Evolutionary conservation across 2,797 vertebrate genomes (phyloP), one percentile per base, ranked within the genome.

Genomic region (Natrix natrix): DNA sequence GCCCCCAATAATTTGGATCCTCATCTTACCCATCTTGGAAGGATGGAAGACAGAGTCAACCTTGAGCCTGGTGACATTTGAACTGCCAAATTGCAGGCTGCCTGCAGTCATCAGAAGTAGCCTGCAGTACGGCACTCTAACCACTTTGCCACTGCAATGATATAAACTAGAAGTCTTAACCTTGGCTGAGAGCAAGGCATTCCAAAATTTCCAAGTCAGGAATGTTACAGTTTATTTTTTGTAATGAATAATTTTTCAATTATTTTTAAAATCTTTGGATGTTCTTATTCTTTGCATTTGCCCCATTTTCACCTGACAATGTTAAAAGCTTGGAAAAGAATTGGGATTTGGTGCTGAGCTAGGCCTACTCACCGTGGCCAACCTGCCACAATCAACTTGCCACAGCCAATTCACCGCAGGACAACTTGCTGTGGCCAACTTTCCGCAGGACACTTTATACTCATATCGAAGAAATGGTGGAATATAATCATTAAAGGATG

Each of bases 391-490:
- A 13, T 13, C 28, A n/a, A n/a, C 2, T 6, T 1, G 61, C n/a
- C 63, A 69, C 63, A 69, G n/a, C n/a, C n/a, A 32, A 69, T 69
- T 69, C 66, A 69, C 66, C 1, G 6, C 2, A 2, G 13, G n/a
- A 17, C n/a, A 32, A 7, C 66, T 32, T 37, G 16, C n/a, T 14
- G 32, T 17, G 7, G 32, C 32, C 69, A 20, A 74, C 6, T 74
- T 37, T 17, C n/a, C 0, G 0, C 0, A 0, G 32, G 32, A 74
- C 69, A 74, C 17, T 37, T 74, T 74, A 74, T 14, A 37, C 69
- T 74, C 37, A 8, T 37, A 74, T 37, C 1, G 3, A 74, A 37
- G 69, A 74, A 74, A 37, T 8, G 14, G 66, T 37, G 66, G 16
- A 20, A 32, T 69, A n/a, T n/a, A 66, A 17, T 74, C 66, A 8